phyloP scores from a whole-genome alignment of 1,140 invertebrate genomes.

The Bombus affinis region DNA sequence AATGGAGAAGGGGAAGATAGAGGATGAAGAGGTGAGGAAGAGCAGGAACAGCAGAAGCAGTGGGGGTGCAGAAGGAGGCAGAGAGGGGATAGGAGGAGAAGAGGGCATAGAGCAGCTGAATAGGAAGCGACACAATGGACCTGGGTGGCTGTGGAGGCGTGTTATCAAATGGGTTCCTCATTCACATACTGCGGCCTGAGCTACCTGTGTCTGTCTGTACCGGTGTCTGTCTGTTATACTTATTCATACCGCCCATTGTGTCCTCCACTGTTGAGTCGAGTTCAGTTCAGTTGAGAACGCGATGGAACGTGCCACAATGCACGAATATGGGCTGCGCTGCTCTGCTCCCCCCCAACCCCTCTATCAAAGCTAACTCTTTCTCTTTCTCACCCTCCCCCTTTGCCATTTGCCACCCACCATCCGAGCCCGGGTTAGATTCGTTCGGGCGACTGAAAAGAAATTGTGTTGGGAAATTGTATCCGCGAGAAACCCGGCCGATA shows the following conservation, averaged over 20 bases:
- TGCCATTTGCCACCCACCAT: constrained; percentile 71
- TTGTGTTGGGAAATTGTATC: constrained; percentile 78
- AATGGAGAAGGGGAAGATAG: constrained; percentile 40
- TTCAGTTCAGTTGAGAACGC: constrained; percentile 83
- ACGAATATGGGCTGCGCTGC: constrained; percentile 79
- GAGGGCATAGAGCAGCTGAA: constrained; percentile 81
- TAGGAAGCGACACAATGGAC: constrained; percentile 83
- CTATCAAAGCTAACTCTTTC: constrained; percentile 53
- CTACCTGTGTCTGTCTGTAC: constrained; percentile 82
- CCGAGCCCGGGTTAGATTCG: constrained; percentile 66
- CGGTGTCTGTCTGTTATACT: constrained; percentile 83
- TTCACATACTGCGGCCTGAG: constrained; percentile 82
- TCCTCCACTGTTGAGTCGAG: constrained; percentile 80
- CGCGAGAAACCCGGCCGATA: constrained; percentile 72
- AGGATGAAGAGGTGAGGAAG: constrained; percentile 51
- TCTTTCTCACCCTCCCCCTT: constrained; percentile 50
- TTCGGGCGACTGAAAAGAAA: constrained; percentile 74
- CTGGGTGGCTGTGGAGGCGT: constrained; percentile 81
- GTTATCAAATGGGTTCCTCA: constrained; percentile 83
- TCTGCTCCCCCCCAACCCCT: constrained; percentile 49
- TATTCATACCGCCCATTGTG: constrained; percentile 82
- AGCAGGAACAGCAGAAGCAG: constrained; percentile 49
- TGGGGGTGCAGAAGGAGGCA: constrained; percentile 54
- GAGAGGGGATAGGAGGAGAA: constrained; percentile 65
- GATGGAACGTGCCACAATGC: constrained; percentile 83